These are phyloP conservation scores for Atta texana DNA, from an alignment of 1,140 invertebrate species.

Conservation along the genomic window DNA sequence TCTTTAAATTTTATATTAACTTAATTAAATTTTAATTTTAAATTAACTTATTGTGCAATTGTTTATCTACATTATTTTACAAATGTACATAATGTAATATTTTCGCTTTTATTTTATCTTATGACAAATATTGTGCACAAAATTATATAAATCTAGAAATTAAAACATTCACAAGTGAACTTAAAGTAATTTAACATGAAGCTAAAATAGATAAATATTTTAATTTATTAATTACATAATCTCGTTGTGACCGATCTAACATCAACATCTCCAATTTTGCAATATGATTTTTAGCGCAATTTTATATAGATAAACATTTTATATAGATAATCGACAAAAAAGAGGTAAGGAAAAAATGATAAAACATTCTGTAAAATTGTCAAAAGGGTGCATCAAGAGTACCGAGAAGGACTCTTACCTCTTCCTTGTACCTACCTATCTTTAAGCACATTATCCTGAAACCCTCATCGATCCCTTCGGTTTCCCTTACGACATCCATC, in stretches of 20 bases:
- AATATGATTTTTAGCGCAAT: constrained; percentile 10
- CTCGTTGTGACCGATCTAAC: constrained; percentile 41
- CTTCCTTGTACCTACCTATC: constrained; percentile 69
- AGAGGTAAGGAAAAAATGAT: constrained; percentile 36
- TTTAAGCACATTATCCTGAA: constrained; percentile 70
- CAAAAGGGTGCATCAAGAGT: constrained; percentile 58
- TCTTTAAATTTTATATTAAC: too few relatives aligned
- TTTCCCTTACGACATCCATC: constrained; percentile 62
- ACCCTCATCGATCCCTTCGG: constrained; percentile 38
- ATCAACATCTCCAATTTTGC: constrained; percentile 21
- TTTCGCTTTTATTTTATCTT: too few relatives aligned
- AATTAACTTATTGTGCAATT: too few relatives aligned
- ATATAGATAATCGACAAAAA: constrained; percentile 20
- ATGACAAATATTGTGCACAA: too few relatives aligned
- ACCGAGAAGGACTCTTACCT: constrained; percentile 64
- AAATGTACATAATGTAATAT: too few relatives aligned
- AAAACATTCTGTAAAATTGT: constrained; percentile 73
- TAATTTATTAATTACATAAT: constrained; percentile 10
- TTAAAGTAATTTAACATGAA: neutral
- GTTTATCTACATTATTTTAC: too few relatives aligned
- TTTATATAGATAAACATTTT: neutral
- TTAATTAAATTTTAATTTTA: too few relatives aligned
- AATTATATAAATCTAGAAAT: too few relatives aligned
- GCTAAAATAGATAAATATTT: neutral
- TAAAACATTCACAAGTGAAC: too few relatives aligned